Conservation (phyloP, 2,113 vertebrate species). For the Engystomops pustulosus region DNA sequence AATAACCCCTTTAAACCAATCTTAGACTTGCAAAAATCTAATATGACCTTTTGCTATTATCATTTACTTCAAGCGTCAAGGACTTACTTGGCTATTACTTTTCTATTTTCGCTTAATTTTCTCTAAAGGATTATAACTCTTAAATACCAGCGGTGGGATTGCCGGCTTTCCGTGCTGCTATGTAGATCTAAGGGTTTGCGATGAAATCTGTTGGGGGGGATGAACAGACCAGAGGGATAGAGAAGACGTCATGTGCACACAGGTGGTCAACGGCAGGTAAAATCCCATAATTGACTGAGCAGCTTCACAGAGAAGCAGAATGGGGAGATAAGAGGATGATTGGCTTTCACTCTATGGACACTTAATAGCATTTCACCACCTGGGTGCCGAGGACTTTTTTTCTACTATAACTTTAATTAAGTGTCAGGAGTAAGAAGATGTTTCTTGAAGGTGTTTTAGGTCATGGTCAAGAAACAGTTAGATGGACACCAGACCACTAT, state of each 20-base stretch:
- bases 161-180: background rate
- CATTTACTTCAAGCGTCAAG: background rate
- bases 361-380: slow-evolving; percentile 16
- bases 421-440: background rate
- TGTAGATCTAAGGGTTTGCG: background rate
- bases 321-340: background rate
- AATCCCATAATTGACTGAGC: slow-evolving; percentile 14
- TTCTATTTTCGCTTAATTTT: background rate
- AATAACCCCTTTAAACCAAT: too few relatives aligned
- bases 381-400: background rate
- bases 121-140: slow-evolving; percentile 13
- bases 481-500: too few relatives aligned
- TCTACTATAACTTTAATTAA: background rate
- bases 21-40: too few relatives aligned
- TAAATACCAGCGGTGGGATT: background rate
- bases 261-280: slow-evolving; percentile 11
- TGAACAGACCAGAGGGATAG: background rate
- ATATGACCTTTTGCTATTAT: background rate
- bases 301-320: slow-evolving; percentile 3
- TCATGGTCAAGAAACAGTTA: background rate
- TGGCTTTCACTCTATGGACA: background rate
- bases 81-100: background rate
- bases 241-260: background rate
- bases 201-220: background rate
- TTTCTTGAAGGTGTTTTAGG: background rate